These are phyloP conservation scores for Dicranocentrus wangi DNA, from an alignment of 2,888 invertebrate genomes.

Conservation along the genomic window DNA sequence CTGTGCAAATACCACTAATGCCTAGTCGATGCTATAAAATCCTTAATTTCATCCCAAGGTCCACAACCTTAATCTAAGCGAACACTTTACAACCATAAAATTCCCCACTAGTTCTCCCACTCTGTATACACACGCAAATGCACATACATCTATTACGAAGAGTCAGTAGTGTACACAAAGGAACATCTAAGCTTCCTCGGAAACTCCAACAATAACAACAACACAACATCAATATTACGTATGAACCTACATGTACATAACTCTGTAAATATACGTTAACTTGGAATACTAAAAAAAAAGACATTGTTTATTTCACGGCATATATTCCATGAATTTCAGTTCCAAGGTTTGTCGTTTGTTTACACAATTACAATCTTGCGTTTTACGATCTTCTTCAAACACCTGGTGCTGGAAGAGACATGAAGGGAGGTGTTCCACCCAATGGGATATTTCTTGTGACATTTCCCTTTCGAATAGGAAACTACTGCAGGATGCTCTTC, in stretches of 20 bases:
- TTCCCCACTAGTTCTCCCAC: conserved; percentile 19
- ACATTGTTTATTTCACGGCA: conserved; percentile 9
- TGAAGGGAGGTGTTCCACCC: conserved; percentile 5
- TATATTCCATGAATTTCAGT: background rate
- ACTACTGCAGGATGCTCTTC: background rate
- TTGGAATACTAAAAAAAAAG: conserved; percentile 6
- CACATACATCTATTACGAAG: background rate
- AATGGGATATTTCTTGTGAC: conserved; percentile 29
- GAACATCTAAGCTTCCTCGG: background rate
- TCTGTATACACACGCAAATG: background rate
- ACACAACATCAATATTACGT: background rate
- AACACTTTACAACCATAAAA: conserved; percentile 48
- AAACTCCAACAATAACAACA: conserved; percentile 11
- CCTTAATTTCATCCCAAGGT: conserved; percentile 59
- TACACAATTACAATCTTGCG: conserved; percentile 39
- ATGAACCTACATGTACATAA: too few relatives aligned
- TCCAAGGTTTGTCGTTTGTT: conserved; percentile 25
- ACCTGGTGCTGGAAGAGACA: conserved; percentile 35
- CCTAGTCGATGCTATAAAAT: conserved; percentile 55
- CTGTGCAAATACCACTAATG: conserved; percentile 60
- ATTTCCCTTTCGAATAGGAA: conserved; percentile 27
- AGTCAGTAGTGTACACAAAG: background rate
- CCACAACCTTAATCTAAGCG: conserved; percentile 53
- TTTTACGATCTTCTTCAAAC: conserved; percentile 47
- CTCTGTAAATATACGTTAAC: background rate